phyloP scores from a whole-genome alignment of 2,113 vertebrate species.

The Empidonax alnorum region DNA sequence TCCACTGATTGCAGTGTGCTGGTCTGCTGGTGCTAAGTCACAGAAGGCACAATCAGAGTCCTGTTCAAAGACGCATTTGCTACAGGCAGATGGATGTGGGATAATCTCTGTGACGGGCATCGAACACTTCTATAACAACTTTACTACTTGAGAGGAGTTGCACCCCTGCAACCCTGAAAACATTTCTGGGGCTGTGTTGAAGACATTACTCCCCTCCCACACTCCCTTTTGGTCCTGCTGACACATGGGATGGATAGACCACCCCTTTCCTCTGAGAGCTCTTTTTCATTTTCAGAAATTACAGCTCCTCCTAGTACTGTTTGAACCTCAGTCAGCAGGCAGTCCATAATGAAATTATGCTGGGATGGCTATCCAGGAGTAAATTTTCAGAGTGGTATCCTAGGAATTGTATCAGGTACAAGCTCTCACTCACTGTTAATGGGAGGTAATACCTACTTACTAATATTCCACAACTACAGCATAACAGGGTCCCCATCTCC shows the following conservation, averaged over 20 bases:
- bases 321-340: neutral
- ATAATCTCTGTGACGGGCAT: neutral
- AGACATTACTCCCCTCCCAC: neutral
- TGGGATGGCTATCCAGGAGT: neutral
- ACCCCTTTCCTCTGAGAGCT: neutral
- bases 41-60: neutral
- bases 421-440: neutral
- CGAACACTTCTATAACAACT: neutral
- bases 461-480: neutral
- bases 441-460: neutral
- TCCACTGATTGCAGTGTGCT: rapidly evolving
- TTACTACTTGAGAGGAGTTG: neutral
- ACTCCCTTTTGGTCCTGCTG: neutral
- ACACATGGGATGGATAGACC: neutral
- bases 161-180: neutral
- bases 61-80: neutral
- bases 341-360: neutral
- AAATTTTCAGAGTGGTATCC: neutral
- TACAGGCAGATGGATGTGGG: neutral
- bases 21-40: neutral
- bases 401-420: neutral
- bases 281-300: neutral
- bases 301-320: neutral
- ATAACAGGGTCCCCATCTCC: neutral
- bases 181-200: neutral